Evolutionary conservation across 2,113 vertebrate species (phyloP), one percentile per base, ranked within the genome.

Genomic region (Bufo gargarizans): DNA sequence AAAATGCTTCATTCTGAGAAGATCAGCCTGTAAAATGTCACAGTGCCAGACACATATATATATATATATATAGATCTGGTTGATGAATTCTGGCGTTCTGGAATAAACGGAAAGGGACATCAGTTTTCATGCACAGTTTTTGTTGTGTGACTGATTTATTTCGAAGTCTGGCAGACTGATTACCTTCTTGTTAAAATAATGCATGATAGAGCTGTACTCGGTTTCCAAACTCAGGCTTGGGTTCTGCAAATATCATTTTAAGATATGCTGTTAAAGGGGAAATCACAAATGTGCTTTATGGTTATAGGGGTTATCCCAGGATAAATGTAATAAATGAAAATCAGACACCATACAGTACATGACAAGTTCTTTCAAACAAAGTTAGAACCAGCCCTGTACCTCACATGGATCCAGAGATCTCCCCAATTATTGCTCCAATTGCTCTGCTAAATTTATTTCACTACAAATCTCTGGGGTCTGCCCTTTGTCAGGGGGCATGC

Each of bases 1-100:
- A 77, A 74, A 65, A 65, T 50, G 56, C 43, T 77, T 58, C 55
- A 22, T 55, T 77, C 72, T 63, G 58, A 74, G 58, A 58, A 74
- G 69, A 86, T 78, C 78, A 78, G 84, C 84, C 45, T 22, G 59
- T 65, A 86, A 86, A 86, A 77, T 77, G 74, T 86, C 58, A 78
- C 61, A 63, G 45, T 63, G 55, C 50, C 20, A 86, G 72, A 63
- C 56, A 49, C 50, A 58, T 55, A 78, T 33, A 61, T 6, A 58
- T 58, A 61, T 61, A 61, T 61, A 65, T 63, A 22, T 77, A 77
- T 86, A 63, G 84, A 86, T 86, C 43, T 22, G 72, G 56, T 58
- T 77, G 84, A 86, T 76, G 69, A 85, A 76, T 74, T 14, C 67
- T 71, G 50, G 83, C 33, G 33, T 59, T 59, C 55, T 59, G 69